Evolutionary conservation across 2,113 vertebrate genomes (phyloP), one percentile per base, ranked within the genome.

Genomic region (Sylvilagus bachmani): DNA sequence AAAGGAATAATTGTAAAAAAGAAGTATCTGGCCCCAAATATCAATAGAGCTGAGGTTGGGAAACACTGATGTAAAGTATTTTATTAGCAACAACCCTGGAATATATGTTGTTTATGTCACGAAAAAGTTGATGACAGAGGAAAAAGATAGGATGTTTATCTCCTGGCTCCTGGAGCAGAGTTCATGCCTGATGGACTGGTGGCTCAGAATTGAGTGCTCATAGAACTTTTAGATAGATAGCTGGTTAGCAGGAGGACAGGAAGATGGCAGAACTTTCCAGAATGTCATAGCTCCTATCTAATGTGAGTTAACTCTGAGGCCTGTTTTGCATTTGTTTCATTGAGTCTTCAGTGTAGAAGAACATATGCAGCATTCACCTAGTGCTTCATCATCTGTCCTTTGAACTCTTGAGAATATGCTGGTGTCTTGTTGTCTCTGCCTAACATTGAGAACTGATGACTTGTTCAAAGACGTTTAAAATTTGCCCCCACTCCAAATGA

Each of bases 401-500:
- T 58, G 78, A 85, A 81, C 53, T 86, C 62, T 62, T 85, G 31
- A 73, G 53, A 82, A 58, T 77, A 62, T 67, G 9, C 49, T 95
- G 67, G 66, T 67, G 62, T 53, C 53, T 31, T 81, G n/a, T 31
- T 81, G n/a, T 95, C 82, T 88, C 10, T 91, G 29, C 33, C 33
- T 31, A 90, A 88, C 79, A 86, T 64, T 92, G 66, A 95, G 36
- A 96, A 61, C 70, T 31, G 22, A 61, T 88, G 38, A 49, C 3
- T 83, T 58, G 79, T 82, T 94, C 38, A 87, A 71, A 96, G 49
- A 92, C 12, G 8, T 83, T 82, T 93, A 77, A 91, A 86, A 90
- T 94, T 71, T 27, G 19, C 31, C 3, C 2, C 36, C 17, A 31
- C 10, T n/a, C 27, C 29, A 9, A 22, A 91, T 82, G 67, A 64